Conservation (phyloP, 2,888 invertebrate species). For the Tenthredo notha region DNA sequence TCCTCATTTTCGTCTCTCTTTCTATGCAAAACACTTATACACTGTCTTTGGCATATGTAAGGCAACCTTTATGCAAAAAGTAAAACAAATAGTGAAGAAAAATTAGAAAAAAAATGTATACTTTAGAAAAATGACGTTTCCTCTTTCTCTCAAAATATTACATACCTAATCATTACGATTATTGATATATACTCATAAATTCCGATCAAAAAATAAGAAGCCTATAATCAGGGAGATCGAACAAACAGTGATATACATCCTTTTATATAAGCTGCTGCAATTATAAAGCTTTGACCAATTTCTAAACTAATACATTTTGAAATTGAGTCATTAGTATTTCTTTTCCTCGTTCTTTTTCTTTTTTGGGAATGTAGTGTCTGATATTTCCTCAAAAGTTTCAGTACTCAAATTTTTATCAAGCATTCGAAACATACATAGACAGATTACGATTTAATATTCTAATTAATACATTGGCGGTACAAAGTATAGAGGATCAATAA, state of each 20-base stretch:
- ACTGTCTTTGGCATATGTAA: constrained; percentile 47
- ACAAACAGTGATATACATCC: not conserved
- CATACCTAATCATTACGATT: too few species aligned
- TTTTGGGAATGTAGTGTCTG: not conserved
- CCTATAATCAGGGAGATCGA: not conserved
- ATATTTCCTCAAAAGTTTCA: not conserved
- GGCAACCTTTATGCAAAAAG: constrained; percentile 22
- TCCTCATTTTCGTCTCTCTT: not conserved
- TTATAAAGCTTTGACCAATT: not conserved
- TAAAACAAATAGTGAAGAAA: not conserved
- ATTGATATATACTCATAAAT: not conserved
- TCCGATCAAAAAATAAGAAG: not conserved
- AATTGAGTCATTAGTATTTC: not conserved
- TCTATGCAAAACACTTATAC: not conserved
- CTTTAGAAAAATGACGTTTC: not conserved
- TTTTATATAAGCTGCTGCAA: not conserved
- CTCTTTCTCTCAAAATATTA: not conserved
- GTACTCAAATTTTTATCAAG: not conserved
- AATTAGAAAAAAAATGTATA: not conserved
- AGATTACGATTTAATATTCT: not conserved
- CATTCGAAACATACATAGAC: constrained; percentile 32
- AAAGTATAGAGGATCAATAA: constrained; percentile 37
- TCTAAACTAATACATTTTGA: not conserved
- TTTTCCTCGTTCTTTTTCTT: not conserved
- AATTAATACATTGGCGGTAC: constrained; percentile 44